These are phyloP conservation scores for Megaleporinus macrocephalus DNA, from an alignment of 2,113 vertebrate genomes.

Conservation along the genomic window DNA sequence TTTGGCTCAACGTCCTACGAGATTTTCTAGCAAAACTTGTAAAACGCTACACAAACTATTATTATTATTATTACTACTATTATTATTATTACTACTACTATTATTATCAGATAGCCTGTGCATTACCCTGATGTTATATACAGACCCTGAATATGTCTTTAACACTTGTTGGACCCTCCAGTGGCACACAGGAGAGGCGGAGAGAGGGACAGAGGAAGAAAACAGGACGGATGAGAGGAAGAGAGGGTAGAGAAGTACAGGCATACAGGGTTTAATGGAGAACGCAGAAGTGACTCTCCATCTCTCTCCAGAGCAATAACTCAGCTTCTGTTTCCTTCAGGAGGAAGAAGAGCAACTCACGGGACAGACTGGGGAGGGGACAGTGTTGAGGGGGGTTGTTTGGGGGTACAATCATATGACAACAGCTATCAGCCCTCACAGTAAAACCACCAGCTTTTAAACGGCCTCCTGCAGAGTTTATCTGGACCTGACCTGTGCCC, in stretches of 20 bases:
- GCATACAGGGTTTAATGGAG: slow-evolving; percentile 45
- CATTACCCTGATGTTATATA: neutral
- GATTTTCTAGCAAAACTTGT: too few species aligned
- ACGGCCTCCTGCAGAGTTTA: neutral
- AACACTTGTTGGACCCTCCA: slow-evolving; percentile 26
- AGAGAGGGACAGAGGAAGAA: slow-evolving; percentile 8
- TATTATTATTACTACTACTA: neutral
- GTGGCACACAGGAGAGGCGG: slow-evolving; percentile 30
- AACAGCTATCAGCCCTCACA: neutral
- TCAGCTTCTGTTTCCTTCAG: slow-evolving; percentile 41
- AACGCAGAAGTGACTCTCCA: slow-evolving; percentile 41
- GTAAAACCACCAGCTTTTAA: neutral
- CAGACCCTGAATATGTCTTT: slow-evolving; percentile 8
- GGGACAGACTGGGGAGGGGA: neutral
- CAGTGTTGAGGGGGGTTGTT: neutral
- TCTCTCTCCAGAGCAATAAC: slow-evolving; percentile 42
- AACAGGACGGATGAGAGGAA: neutral
- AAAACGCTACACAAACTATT: too few species aligned
- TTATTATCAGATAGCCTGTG: too few species aligned
- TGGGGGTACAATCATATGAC: neutral
- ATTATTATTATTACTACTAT: neutral
- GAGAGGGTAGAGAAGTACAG: neutral
- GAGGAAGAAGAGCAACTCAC: slow-evolving; percentile 22
- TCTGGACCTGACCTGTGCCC: neutral
- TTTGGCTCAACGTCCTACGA: too few species aligned